Evolutionary conservation across 2,797 vertebrate species (phyloP), one percentile per base, ranked within the genome.

Genomic region (Cygnus olor): DNA sequence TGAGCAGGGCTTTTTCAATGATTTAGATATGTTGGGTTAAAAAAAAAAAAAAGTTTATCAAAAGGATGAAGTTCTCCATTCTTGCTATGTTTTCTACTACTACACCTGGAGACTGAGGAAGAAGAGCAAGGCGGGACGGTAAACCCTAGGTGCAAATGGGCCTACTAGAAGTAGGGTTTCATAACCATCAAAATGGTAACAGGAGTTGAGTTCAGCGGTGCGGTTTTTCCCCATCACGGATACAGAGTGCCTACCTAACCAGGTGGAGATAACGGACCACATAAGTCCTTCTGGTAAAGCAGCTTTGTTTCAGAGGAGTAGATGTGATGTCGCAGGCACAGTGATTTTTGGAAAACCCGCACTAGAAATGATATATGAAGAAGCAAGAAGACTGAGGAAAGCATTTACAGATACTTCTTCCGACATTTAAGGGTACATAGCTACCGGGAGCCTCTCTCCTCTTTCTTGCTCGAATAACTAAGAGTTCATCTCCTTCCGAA

Each of bases 21-120:
- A 14, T 11, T n/a, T 13, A 69, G 8, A 14, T 40, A 71, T 34
- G 15, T 56, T 0, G 0, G 5, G 8, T 40, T 28, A 36, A 51
- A 51, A 51, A 51, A 51, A 18, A 15, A 69, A 2, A 2, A 28
- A 45, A 42, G 12, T 17, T 74, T 73, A 24, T 64, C 71, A 6
- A 42, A 88, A 53, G 14, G 13, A 15, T 36, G 6, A 45, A 70
- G 44, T 7, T 68, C 25, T 71, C 19, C 4, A 4, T 78, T 71
- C 34, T 76, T 65, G 10, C 18, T 53, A 4, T 51, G 9, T 71
- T 79, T 56, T 25, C 15, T 81, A 14, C 22, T 13, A 5, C 9
- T 70, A 25, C 49, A 49, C 49, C 49, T 5, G 16, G 30, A 63
- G 42, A 44, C 38, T 80, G 60, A 73, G 27, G 28, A 66, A 28